Conservation (phyloP, 1,140 invertebrate species). For the Calosoma granatense region DNA sequence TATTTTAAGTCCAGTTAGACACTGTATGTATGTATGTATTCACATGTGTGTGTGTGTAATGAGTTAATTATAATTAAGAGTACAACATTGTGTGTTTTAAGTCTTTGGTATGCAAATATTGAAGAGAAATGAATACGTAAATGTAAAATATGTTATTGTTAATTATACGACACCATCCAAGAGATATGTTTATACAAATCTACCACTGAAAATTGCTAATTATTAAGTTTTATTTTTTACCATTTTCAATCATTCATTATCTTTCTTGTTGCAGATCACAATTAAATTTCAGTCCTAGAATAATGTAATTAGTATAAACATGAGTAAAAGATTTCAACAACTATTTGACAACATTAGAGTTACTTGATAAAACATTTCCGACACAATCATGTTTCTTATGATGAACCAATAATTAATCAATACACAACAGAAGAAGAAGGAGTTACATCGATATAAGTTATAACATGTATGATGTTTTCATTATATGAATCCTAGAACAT, state of each 20-base stretch:
- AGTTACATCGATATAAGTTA: too few species aligned
- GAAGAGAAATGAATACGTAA: too few species aligned
- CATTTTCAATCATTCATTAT: too few species aligned
- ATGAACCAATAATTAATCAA: too few species aligned
- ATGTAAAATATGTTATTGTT: neutral
- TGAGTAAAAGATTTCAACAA: conserved; percentile 5
- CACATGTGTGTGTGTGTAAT: too few species aligned
- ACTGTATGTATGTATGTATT: too few species aligned
- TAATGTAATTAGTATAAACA: too few species aligned
- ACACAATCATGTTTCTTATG: neutral
- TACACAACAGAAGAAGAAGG: too few species aligned
- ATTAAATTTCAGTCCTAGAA: conserved; percentile 2
- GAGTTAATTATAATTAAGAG: too few species aligned
- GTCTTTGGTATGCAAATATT: neutral
- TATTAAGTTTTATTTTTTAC: neutral
- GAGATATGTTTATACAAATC: conserved; percentile 6
- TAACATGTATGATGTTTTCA: too few species aligned
- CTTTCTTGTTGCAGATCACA: conserved; percentile 6
- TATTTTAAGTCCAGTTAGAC: too few species aligned
- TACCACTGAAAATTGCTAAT: neutral
- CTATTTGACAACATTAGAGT: neutral
- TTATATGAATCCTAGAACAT: too few species aligned
- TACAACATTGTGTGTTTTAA: neutral
- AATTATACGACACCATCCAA: neutral
- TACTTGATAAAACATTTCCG: neutral